Evolutionary conservation across 2,113 vertebrate genomes (phyloP).

Genomic region (Pontoporia blainvillei): DNA sequence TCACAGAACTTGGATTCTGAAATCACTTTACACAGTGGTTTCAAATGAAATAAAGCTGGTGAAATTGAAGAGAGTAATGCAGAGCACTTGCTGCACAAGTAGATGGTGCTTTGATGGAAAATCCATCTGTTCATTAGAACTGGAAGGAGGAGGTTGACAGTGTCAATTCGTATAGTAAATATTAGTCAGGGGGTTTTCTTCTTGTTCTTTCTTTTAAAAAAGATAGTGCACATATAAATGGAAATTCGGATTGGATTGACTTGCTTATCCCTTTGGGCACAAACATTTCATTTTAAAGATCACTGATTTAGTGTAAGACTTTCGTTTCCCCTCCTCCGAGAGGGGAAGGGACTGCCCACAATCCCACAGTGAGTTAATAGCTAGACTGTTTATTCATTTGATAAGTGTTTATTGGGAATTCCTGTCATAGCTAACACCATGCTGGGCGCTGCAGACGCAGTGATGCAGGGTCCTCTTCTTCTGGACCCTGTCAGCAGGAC

Average conservation of each 20-base stretch:
- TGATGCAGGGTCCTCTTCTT: background rate
- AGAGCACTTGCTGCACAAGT: background rate
- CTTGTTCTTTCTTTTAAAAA: conserved; percentile 2
- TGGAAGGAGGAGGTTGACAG: background rate
- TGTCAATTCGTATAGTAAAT: background rate
- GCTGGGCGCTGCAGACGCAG: background rate
- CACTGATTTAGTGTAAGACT: conserved; percentile 17
- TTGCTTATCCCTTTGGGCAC: conserved; percentile 6
- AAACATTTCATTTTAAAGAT: conserved; percentile 4
- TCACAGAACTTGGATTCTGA: background rate
- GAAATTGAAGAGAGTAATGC: background rate
- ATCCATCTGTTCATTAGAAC: background rate
- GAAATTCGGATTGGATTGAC: background rate
- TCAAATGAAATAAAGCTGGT: background rate
- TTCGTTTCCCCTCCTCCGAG: background rate
- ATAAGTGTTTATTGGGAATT: background rate
- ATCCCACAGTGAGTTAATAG: background rate
- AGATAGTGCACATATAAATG: background rate
- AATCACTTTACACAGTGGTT: background rate
- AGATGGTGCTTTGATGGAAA: background rate
- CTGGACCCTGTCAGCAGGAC: background rate
- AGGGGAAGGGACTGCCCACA: background rate
- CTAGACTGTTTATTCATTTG: background rate
- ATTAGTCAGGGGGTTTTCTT: background rate
- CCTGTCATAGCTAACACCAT: background rate